Evolutionary conservation across 2,888 invertebrate species (phyloP).

Genomic region (Folsomia candida): DNA sequence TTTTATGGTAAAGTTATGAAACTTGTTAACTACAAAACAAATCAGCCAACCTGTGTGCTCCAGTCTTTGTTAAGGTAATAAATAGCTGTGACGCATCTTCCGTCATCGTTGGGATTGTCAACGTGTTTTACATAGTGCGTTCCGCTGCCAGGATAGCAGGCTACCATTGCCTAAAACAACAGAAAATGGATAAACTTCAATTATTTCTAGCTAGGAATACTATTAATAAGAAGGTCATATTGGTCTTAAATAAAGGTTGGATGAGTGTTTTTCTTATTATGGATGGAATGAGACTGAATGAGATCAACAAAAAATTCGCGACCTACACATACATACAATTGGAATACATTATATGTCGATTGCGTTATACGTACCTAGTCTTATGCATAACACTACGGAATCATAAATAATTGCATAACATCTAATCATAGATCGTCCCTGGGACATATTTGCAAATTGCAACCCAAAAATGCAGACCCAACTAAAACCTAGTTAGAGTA

Average conservation of each 20-base stretch:
- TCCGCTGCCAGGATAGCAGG: conserved; percentile 93
- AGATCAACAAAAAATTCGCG: neutral
- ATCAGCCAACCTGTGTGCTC: conserved; percentile 66
- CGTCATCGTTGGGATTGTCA: conserved; percentile 95
- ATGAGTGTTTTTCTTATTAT: too few species aligned
- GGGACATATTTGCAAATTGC: too few species aligned
- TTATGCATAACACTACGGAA: too few species aligned
- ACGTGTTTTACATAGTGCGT: conserved; percentile 95
- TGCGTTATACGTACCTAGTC: neutral
- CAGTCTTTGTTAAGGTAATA: conserved; percentile 95
- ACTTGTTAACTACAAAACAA: neutral
- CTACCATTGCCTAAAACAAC: conserved; percentile 87
- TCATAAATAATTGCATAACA: too few species aligned
- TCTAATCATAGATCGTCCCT: too few species aligned
- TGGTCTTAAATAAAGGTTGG: too few species aligned
- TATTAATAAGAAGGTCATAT: too few species aligned
- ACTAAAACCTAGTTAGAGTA: too few species aligned
- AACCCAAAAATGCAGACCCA: too few species aligned
- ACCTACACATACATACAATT: neutral
- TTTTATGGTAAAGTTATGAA: neutral
- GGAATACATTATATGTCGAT: neutral
- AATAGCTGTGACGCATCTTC: conserved; percentile 93
- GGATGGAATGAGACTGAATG: neutral
- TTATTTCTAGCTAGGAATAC: too few species aligned
- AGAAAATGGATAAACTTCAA: neutral